Evolutionary conservation across 2,113 vertebrate species (phyloP).

Genomic region (Bathybates hornii): DNA sequence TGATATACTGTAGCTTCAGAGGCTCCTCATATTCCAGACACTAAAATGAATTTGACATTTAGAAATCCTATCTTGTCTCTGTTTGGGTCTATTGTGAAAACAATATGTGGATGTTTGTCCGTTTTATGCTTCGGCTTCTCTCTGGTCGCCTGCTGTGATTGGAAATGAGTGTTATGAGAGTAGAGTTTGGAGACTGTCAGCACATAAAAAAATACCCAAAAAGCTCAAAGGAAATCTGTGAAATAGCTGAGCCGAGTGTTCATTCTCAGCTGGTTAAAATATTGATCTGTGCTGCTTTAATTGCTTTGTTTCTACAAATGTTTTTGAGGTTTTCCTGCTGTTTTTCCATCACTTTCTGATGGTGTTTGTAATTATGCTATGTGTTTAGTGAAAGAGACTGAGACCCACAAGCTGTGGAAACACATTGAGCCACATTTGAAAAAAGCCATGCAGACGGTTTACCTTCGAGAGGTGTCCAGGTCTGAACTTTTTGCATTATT

Average conservation of each 20-base stretch:
- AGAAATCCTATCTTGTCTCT: neutral
- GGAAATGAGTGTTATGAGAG: neutral
- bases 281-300: neutral
- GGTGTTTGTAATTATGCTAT: neutral
- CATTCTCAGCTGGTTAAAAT: neutral
- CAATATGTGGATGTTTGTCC: neutral
- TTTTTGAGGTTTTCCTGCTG: neutral
- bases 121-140: neutral
- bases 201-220: neutral
- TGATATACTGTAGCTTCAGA: neutral
- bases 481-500: neutral
- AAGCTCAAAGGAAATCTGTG: neutral
- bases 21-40: neutral
- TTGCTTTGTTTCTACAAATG: neutral
- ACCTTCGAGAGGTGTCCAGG: slow-evolving; percentile 95
- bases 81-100: neutral
- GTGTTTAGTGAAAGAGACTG: slow-evolving; percentile 81
- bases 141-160: neutral
- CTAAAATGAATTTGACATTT: neutral
- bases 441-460: slow-evolving; percentile 96
- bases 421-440: slow-evolving; percentile 97
- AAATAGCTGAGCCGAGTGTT: neutral
- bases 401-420: slow-evolving; percentile 91
- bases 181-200: neutral
- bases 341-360: neutral